Evolutionary conservation across 1,140 invertebrate genomes (phyloP), one percentile per base, ranked within the genome.

Genomic region (Oedothorax gibbosus): DNA sequence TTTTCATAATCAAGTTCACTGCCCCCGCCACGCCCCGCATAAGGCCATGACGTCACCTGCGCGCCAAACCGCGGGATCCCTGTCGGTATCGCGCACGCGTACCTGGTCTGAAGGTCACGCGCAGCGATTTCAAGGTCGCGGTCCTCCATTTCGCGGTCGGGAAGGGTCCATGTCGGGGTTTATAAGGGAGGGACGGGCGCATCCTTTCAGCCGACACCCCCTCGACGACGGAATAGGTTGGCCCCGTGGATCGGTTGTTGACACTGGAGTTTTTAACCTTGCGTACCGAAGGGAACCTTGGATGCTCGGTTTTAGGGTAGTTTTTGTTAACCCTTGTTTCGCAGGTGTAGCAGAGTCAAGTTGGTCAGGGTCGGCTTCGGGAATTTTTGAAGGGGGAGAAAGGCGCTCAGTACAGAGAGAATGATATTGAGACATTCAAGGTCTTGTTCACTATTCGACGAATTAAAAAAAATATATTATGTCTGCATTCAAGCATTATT

Each of bases 41-140:
- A 78, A 78, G 62, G n/a, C n/a, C 35, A 64, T 79, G 64, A 80
- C 78, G 78, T 80, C 78, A 80, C 12, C 35, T 69, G 78, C 64
- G 78, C 78, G 78, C 18, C 20, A 0, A 49, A 50, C 11, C 12
- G 65, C 65, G 78, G 78, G 71, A 80, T 65, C 21, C 62, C 49
- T 53, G 20, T 20, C 76, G 20, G 62, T 51, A 18, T 35, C 18
- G 78, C 64, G 66, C 78, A 68, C 78, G 65, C 57, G 65, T 80
- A 80, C 78, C 78, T 80, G 78, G 14, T 51, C 18, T 57, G 78
- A 80, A 80, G 78, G 78, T 80, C 78, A 66, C 15, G 7, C n/a
- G 3, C 12, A 50, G 76, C 15, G 5, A 64, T 60, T 80, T 71
- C 78, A 80, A 80, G 78, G 78, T 80, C 78, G 66, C 9, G 12